Conservation (phyloP, 2,113 vertebrate species). For the Montifringilla adamsi region DNA sequence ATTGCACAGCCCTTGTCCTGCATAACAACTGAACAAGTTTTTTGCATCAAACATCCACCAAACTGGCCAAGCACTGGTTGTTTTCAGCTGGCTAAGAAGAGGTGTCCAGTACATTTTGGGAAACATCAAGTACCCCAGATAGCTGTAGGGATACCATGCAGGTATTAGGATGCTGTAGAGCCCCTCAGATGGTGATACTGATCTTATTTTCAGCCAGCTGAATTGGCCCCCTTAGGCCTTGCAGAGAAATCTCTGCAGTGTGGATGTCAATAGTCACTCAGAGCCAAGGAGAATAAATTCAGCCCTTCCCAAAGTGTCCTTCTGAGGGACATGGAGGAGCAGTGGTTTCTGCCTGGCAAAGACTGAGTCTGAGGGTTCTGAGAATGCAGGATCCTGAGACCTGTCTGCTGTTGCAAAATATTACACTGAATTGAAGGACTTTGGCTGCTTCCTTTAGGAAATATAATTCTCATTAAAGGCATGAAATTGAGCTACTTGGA, state of each 20-base stretch:
- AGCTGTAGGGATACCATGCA: background rate
- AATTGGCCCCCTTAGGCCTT: background rate
- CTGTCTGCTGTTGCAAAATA: background rate
- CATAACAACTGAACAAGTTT: background rate
- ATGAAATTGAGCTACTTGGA: slow-evolving; percentile 17
- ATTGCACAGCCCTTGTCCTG: background rate
- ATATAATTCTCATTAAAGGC: slow-evolving; percentile 21
- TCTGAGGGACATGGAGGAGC: background rate
- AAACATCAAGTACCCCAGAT: background rate
- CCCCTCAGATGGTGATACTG: background rate
- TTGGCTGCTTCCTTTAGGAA: slow-evolving; percentile 33
- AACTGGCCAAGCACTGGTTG: background rate
- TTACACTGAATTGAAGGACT: background rate
- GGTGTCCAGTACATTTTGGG: background rate
- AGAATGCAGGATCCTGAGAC: background rate
- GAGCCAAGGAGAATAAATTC: background rate
- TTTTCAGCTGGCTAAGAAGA: background rate
- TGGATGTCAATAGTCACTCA: background rate
- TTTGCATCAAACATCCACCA: background rate
- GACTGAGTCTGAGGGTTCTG: background rate
- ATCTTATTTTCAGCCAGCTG: background rate
- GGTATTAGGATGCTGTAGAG: background rate
- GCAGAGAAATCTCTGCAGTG: background rate
- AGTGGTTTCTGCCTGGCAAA: background rate
- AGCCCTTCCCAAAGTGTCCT: background rate